Evolutionary conservation across 2,888 invertebrate species (phyloP).

Genomic region (Nebria salina): DNA sequence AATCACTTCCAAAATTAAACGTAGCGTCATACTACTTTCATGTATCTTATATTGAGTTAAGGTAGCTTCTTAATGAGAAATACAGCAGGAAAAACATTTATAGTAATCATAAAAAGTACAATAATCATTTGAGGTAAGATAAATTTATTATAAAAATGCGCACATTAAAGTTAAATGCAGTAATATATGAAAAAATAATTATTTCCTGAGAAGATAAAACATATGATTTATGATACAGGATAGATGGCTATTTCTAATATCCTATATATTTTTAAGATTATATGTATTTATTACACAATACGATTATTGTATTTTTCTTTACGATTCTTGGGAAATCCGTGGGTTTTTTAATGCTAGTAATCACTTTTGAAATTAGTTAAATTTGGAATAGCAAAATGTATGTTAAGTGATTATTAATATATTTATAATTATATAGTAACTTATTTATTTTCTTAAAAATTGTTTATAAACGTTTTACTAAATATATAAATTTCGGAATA

Average conservation of each 20-base stretch:
- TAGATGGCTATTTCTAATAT: not conserved
- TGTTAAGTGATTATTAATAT: not conserved
- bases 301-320: not conserved
- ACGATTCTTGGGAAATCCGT: not conserved
- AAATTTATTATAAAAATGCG: too few species aligned
- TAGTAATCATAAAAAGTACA: too few species aligned
- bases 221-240: too few species aligned
- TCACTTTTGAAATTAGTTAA: not conserved
- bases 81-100: too few species aligned
- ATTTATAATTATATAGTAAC: not conserved
- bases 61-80: too few species aligned
- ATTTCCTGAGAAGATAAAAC: too few species aligned
- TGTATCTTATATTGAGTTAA: too few species aligned
- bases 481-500: too few species aligned
- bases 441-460: not conserved
- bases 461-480: not conserved
- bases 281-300: not conserved
- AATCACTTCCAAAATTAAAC: not conserved
- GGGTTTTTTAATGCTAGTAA: not conserved
- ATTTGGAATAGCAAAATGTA: not conserved
- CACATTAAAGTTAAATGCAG: too few species aligned
- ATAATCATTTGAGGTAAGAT: too few species aligned
- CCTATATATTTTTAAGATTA: not conserved
- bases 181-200: too few species aligned
- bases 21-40: too few species aligned